These are phyloP conservation scores for Camponotus floridanus DNA, from an alignment of 1,140 invertebrate genomes.

Conservation along the genomic window DNA sequence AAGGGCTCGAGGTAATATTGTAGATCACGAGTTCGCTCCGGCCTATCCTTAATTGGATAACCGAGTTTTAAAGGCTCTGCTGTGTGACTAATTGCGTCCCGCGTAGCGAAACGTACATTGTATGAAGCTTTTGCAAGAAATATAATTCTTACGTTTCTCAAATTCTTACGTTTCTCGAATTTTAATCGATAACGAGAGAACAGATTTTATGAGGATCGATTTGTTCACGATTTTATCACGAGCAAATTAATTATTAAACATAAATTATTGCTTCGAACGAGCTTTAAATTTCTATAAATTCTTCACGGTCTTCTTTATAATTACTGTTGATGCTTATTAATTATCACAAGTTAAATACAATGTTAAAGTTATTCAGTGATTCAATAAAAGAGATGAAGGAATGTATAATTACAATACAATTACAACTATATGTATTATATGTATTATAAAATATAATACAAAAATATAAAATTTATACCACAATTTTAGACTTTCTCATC, in stretches of 20 bases:
- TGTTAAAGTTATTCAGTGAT: background rate
- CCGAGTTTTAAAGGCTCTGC: conserved; percentile 20
- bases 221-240: background rate
- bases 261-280: background rate
- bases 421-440: background rate
- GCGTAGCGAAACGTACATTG: conserved; percentile 1
- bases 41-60: conserved; percentile 42
- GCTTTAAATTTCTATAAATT: conserved; percentile 5
- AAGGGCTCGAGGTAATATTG: conserved; percentile 42
- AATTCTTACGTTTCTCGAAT: background rate
- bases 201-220: background rate
- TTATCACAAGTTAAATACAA: no score
- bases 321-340: background rate
- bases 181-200: background rate
- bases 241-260: background rate
- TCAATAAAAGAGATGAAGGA: background rate
- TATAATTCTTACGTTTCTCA: background rate
- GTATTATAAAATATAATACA: background rate
- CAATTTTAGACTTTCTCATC: background rate
- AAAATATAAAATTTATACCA: background rate
- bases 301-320: background rate
- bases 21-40: conserved; percentile 16
- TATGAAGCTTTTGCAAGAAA: background rate
- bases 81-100: conserved; percentile 7
- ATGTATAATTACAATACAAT: background rate